These are phyloP conservation scores for Spisula subtruncata DNA, from an alignment of 2,888 invertebrate genomes.

Conservation along the genomic window DNA sequence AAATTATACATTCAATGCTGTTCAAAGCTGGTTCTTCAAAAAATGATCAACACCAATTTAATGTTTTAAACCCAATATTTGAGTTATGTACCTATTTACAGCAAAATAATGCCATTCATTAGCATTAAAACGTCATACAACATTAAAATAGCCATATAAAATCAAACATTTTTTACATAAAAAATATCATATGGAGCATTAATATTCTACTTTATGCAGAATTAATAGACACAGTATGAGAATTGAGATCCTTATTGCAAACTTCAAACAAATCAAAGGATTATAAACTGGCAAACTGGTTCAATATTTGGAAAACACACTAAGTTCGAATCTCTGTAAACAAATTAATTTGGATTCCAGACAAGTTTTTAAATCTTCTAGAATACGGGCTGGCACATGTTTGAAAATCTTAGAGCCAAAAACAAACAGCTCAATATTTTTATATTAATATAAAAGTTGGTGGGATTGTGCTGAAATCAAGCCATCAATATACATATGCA, in stretches of 20 bases:
- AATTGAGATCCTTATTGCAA: not conserved
- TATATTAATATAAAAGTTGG: not conserved
- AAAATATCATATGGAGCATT: slow-evolving; percentile 18
- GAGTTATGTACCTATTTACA: not conserved
- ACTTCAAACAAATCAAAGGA: not conserved
- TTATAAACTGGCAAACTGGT: slow-evolving; percentile 18
- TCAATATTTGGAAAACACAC: slow-evolving; percentile 3
- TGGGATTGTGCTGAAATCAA: not conserved
- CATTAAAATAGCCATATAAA: slow-evolving; percentile 12
- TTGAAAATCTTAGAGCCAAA: not conserved
- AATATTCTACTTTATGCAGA: slow-evolving; percentile 3
- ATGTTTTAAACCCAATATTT: slow-evolving; percentile 8
- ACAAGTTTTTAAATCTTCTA: slow-evolving; percentile 24
- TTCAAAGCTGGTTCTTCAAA: slow-evolving; percentile 2
- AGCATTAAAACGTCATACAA: slow-evolving; percentile 5
- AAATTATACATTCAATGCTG: not conserved
- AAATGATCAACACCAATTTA: not conserved
- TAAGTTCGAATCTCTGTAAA: slow-evolving; percentile 10
- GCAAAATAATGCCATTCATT: slow-evolving; percentile 26
- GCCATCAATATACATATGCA: not conserved
- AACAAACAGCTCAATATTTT: not conserved
- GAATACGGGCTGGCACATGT: not conserved
- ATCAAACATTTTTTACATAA: not conserved
- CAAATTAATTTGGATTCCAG: slow-evolving; percentile 25
- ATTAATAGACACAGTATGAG: not conserved